phyloP scores from a whole-genome alignment of 1,140 invertebrate genomes.

The Pissodes strobi region DNA sequence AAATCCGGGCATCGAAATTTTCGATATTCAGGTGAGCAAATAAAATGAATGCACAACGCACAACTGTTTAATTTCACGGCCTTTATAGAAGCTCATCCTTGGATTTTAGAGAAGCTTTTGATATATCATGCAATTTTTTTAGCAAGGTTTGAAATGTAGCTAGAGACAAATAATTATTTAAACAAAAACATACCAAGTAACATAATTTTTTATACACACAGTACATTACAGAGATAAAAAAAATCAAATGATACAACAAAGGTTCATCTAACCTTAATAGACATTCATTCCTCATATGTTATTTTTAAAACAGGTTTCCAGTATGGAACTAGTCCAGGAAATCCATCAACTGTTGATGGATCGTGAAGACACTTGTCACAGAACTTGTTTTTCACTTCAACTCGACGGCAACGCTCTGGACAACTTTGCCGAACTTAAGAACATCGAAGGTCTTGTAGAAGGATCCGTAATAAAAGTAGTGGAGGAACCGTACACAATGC shows the following conservation, averaged over 20 bases:
- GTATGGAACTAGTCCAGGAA: conserved; percentile 98
- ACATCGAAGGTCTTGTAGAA: conserved; percentile 93
- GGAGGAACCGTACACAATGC: conserved; percentile 96
- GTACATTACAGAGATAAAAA: too few relatives aligned
- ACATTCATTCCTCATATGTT: neutral
- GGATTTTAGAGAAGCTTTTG: too few relatives aligned
- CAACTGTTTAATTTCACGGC: too few relatives aligned
- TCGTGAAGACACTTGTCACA: conserved; percentile 94
- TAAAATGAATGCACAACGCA: too few relatives aligned
- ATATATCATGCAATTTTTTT: too few relatives aligned
- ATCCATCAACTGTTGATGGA: conserved; percentile 98
- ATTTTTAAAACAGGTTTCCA: conserved; percentile 73
- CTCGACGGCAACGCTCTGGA: conserved; percentile 92
- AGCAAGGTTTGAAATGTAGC: too few relatives aligned
- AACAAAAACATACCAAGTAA: too few relatives aligned
- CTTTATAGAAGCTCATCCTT: too few relatives aligned
- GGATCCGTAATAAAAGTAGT: conserved; percentile 92
- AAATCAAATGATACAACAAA: too few relatives aligned
- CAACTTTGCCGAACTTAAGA: conserved; percentile 97
- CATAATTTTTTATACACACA: too few relatives aligned
- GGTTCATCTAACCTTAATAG: too few relatives aligned
- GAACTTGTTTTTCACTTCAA: conserved; percentile 97
- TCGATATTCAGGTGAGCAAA: conserved; percentile 89
- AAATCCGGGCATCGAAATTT: conserved; percentile 84
- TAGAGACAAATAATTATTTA: too few relatives aligned